Evolutionary conservation across 1,140 invertebrate genomes (phyloP), one percentile per base, ranked within the genome.

Genomic region (Drosophila ercepeae): DNA sequence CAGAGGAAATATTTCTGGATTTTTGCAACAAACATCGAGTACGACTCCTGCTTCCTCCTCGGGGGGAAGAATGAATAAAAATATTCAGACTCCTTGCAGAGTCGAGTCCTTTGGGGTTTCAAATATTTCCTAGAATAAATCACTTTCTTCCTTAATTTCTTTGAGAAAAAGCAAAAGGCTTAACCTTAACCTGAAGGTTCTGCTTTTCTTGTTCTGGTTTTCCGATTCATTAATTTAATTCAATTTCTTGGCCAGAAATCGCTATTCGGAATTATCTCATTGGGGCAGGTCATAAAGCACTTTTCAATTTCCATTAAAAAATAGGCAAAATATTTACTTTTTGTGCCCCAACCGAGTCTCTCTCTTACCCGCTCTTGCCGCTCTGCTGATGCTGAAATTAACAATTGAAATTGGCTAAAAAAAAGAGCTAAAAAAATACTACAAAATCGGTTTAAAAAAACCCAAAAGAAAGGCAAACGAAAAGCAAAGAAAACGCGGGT

Each of bases 381-480:
- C 51, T 52, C 69, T 34, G 61, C 44, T 55, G 60, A 58, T 59
- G 49, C 48, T 75, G 63, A 75, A 63, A 83, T 78, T 71, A 78
- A 83, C 61, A 57, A 54, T 32, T 54, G 42, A 60, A 78, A 54
- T 44, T 44, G 58, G 49, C 45, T 5, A 54, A 45, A 41, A 53
- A 53, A 53, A 14, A 14, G 36, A 0, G 1, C 8, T 5, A 9
- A 51, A 27, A 45, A 58, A 52, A 27, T 2, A 13, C n/a, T n/a
- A n/a, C n/a, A n/a, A n/a, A n/a, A n/a, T n/a, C n/a, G n/a, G n/a
- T n/a, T n/a, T 5, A 9, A 51, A 27, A 45, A 58, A 52, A 27
- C 0, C 13, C 49, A 63, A 63, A 68, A 18, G 45, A 50, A 54
- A 53, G 5, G 23, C 39, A 25, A 46, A n/a, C 9, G 21, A 55